A percentile compares a stretch with the other conserved stretches of the same genome.
phyloP scores from a whole-genome alignment of 1,140 invertebrate genomes.

The Vanessa tameamea region DNA sequence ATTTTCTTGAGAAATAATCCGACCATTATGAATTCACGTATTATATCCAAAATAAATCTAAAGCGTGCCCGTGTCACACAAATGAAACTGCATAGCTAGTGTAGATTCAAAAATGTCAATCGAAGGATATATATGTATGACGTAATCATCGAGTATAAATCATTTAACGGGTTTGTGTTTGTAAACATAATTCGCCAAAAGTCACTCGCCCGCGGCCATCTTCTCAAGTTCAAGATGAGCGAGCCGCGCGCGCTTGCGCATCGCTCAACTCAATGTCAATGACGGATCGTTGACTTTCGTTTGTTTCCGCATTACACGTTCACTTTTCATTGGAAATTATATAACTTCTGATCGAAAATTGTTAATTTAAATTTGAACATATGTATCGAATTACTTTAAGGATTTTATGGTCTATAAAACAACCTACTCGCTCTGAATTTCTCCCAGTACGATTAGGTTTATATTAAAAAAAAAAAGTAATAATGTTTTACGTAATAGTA shows the following conservation, averaged over 20 bases:
- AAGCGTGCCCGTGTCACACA: no score
- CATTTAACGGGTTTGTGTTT: constrained; percentile 45
- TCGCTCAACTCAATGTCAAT: constrained; percentile 61
- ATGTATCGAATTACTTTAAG: background rate
- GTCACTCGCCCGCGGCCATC: constrained; percentile 50
- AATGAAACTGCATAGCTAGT: background rate
- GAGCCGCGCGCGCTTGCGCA: constrained; percentile 40
- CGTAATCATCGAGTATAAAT: background rate
- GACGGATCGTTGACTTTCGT: constrained; percentile 63
- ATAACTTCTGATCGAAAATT: background rate
- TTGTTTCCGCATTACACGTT: constrained; percentile 41
- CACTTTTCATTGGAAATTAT: constrained; percentile 1
- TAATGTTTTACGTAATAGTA: no score
- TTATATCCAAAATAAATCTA: no score
- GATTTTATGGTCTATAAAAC: no score
- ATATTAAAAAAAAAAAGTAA: no score
- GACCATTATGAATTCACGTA: no score
- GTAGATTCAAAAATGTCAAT: background rate
- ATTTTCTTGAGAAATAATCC: no score
- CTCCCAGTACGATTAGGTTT: no score
- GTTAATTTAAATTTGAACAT: background rate
- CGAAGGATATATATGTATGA: background rate
- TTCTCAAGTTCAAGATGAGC: constrained; percentile 70
- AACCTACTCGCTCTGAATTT: no score
- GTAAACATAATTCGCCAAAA: constrained; percentile 51